Conservation (phyloP, 2,888 invertebrate genomes). For the Trileptium ribeirensis region DNA sequence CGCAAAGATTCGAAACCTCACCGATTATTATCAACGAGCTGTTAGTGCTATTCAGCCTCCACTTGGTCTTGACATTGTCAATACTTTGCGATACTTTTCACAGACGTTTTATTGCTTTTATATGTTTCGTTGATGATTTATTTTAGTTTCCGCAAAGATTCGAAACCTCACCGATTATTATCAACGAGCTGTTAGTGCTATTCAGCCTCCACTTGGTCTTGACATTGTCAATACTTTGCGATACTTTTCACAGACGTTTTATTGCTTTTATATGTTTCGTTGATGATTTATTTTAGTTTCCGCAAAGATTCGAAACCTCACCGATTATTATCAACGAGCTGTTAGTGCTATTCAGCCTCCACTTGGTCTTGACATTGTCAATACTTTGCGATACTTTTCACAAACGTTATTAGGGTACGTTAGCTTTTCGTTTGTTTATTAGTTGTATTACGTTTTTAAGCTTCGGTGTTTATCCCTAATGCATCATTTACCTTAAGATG, state of each 20-base stretch:
- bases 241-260: conserved; percentile 92
- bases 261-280: too few relatives aligned
- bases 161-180: conserved; percentile 93
- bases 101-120: too few relatives aligned
- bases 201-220: conserved; percentile 69
- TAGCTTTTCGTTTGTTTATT: neutral
- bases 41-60: conserved; percentile 60
- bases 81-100: conserved; percentile 94
- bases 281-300: conserved; percentile 72
- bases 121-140: too few relatives aligned
- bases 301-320: conserved; percentile 90
- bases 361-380: conserved; percentile 88
- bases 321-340: conserved; percentile 90
- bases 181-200: conserved; percentile 66
- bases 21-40: conserved; percentile 90
- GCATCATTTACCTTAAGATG: too few relatives aligned
- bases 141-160: conserved; percentile 89
- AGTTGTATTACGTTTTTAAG: neutral
- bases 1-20: conserved; percentile 89
- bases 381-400: conserved; percentile 94
- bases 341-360: conserved; percentile 60
- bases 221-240: conserved; percentile 96
- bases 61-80: conserved; percentile 88
- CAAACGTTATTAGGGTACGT: conserved; percentile 85
- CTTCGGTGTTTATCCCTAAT: too few relatives aligned